Evolutionary conservation across 2,113 vertebrate species (phyloP).

Genomic region (Himantopus leucocephalus): DNA sequence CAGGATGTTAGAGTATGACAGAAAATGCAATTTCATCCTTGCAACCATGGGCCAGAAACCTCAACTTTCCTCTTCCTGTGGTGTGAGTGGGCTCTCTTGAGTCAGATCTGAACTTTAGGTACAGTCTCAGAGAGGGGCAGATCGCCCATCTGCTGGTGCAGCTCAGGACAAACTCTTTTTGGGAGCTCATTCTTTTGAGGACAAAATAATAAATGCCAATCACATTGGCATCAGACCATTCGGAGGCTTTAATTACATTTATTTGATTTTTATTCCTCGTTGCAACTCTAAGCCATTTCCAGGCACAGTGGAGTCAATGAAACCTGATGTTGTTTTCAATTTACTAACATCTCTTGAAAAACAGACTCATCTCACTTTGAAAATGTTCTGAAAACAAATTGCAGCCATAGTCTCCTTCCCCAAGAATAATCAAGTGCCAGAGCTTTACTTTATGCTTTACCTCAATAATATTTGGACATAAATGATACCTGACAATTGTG

Average conservation of each 20-base stretch:
- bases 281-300: neutral
- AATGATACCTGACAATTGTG: neutral
- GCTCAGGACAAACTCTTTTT: neutral
- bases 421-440: neutral
- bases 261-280: slow-evolving; percentile 32
- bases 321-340: slow-evolving; percentile 19
- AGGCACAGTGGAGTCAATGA: slow-evolving; percentile 3
- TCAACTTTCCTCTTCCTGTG: neutral
- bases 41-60: neutral
- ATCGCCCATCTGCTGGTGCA: neutral
- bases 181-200: neutral
- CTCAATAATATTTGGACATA: neutral
- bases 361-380: neutral
- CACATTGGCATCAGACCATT: neutral
- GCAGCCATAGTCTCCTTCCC: neutral
- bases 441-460: neutral
- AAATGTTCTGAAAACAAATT: slow-evolving; percentile 1
- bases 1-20: neutral
- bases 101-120: neutral
- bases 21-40: neutral
- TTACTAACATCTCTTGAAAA: slow-evolving; percentile 6
- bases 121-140: neutral
- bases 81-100: neutral
- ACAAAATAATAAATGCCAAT: slow-evolving; percentile 6
- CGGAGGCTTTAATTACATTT: slow-evolving; percentile 32